Evolutionary conservation across 2,113 vertebrate species (phyloP), one percentile per base, ranked within the genome.

Genomic region (Erythrolamprus reginae): DNA sequence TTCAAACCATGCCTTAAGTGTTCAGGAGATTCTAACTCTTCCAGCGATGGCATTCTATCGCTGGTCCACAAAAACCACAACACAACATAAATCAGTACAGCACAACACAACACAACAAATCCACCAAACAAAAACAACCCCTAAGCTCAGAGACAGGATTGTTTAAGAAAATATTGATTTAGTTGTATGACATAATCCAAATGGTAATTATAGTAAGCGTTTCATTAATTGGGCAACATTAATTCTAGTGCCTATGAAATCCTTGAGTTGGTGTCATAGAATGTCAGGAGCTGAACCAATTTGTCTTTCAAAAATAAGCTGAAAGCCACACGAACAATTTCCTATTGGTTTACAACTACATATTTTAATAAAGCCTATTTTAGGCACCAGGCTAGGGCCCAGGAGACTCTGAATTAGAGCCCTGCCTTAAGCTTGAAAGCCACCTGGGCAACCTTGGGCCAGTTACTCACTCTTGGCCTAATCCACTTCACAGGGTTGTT

Each of bases 1-100:
- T 96, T 92, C 92, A 95, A 98, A 97, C 94, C 95, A 95, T 93
- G 93, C 96, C 96, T 91, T 93, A 94, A 96, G 95, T 92, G 84
- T 92, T 95, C 88, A 42, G 91, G 91, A 95, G 95, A 94, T 94
- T 96, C 93, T 93, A 94, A 94, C 94, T 95, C 96, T 94, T 95
- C 92, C 93, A 96, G 95, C 93, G 91, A 94, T 94, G 95, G 91
- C 95, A 94, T 95, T 95, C 93, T 92, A 94, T 88, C 1, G 24
- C 92, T 92, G 92, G 53, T 90, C 56, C 92, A 89, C 84, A 53
- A 65, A 61, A 65, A n/a, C 28, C 58, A 55, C 53, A 55, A 55
- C 21, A n/a, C 61, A 65, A 65, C 28, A 65, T n/a, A n/a, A n/a
- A n/a, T n/a, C n/a, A n/a, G n/a, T n/a, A n/a, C 61, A 65, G n/a